Base-by-base conservation (phyloP, 2,888 invertebrate genomes). In the Cosmorhoe ocellata region DNA sequence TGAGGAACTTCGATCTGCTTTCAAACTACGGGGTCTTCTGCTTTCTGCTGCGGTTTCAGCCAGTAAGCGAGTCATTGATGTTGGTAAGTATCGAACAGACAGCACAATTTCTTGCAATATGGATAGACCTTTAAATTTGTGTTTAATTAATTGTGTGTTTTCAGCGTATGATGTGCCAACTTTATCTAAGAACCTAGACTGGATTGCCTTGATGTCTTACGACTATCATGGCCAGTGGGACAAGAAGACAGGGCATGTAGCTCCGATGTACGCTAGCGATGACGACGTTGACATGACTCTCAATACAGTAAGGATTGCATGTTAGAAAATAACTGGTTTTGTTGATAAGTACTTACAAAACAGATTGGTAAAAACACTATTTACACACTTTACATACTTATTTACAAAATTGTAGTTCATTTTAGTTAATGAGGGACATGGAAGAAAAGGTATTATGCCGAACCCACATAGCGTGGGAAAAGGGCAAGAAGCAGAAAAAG, bases 171-270 rank as follows among this genome's bases (percentile, higher is more conserved):
- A 97, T 68, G 94, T 97, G 0, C 93, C 95, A 0, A 79, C 91
- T 0, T 73, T 97, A n/a, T 93, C 95, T 0, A 85, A 91, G 53
- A 94, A 96, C 71, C 91, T 97, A 52, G 96, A 97, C 76, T 97
- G 97, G 96, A 96, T 98, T 59, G 94, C 97, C 0, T 93, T 98
- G 0, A 97, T 98, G 97, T 93, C 96, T 0, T 97, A 97, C 71
- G 97, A 98, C 71, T 97, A 95, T 71, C 97, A 97, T 66, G 97
- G 97, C 0, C 96, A 97, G 69, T 97, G 97, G 97, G 97, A 97
- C 69, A 96, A 96, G 77, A 93, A 94, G 62, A 97, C 97, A 0
- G 97, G 97, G 0, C 97, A 98, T 72, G 94, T 97, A 2, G 95
- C 97, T 0, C 97, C 97, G 1, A 94, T 98, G 93, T 97, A 96